Percentiles rank a stretch among this genome's conserved stretches.
These are phyloP conservation scores for Ammospiza maritima DNA, from an alignment of 2,797 vertebrate species.

Conservation along the genomic window DNA sequence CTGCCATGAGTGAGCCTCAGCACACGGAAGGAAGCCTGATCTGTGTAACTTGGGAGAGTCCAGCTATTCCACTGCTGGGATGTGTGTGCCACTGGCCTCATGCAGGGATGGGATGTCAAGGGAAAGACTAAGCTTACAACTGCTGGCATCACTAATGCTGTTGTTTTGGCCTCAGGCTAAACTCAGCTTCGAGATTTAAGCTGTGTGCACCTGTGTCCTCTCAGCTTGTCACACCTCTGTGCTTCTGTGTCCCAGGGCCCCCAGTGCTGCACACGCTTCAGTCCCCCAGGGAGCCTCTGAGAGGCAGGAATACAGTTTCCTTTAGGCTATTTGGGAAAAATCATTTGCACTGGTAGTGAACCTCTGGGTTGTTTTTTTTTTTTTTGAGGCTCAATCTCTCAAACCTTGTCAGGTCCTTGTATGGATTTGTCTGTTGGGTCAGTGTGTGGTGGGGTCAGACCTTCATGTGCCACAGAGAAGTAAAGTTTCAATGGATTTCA, in stretches of 20 bases:
- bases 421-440: neutral
- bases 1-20: neutral
- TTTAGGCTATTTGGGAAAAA: neutral
- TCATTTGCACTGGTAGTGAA: neutral
- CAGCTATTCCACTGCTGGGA: neutral
- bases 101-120: neutral
- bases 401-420: neutral
- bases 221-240: neutral
- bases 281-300: neutral
- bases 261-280: neutral
- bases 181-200: accelerated
- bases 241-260: neutral
- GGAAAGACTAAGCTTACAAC: neutral
- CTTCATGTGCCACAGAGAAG: neutral
- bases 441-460: neutral
- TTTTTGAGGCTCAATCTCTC: neutral
- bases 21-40: neutral
- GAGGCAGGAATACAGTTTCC: neutral
- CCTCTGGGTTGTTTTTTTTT: neutral
- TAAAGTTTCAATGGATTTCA: neutral
- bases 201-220: neutral
- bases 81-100: neutral
- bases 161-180: neutral
- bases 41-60: neutral
- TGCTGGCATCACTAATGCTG: accelerated